Percentiles rank a stretch among this genome's conserved stretches.
Evolutionary conservation across 2,888 invertebrate genomes (phyloP).

Genomic region (Xestia c-nigrum): DNA sequence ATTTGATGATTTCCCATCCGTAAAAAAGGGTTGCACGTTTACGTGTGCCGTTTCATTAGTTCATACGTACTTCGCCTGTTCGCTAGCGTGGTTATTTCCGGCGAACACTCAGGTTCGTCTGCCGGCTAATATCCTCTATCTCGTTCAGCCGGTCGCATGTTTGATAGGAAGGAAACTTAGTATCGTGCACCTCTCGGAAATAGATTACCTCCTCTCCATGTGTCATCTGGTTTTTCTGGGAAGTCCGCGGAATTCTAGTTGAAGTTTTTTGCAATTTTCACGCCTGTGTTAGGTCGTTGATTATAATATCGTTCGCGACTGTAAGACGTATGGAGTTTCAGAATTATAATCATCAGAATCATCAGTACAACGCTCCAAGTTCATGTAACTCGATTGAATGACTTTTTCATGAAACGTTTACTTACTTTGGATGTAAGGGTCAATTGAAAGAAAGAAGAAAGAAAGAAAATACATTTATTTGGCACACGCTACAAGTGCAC

Average conservation of each 20-base stretch:
- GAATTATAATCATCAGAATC: too few relatives aligned
- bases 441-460: too few relatives aligned
- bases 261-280: too few relatives aligned
- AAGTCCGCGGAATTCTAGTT: too few relatives aligned
- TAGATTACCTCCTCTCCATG: background rate
- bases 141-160: background rate
- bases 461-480: too few relatives aligned
- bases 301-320: too few relatives aligned
- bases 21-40: background rate
- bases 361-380: too few relatives aligned
- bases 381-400: too few relatives aligned
- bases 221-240: background rate
- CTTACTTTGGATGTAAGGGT: background rate
- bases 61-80: background rate
- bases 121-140: conserved; percentile 13
- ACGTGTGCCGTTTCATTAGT: background rate
- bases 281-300: too few relatives aligned
- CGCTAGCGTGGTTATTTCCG: conserved; percentile 6
- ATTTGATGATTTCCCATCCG: too few relatives aligned
- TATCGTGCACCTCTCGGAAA: background rate
- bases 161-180: background rate
- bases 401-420: background rate
- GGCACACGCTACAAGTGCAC: too few relatives aligned
- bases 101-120: background rate
- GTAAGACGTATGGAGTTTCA: too few relatives aligned